phyloP scores from a whole-genome alignment of 2,113 vertebrate genomes.

The Dipodomys spectabilis region DNA sequence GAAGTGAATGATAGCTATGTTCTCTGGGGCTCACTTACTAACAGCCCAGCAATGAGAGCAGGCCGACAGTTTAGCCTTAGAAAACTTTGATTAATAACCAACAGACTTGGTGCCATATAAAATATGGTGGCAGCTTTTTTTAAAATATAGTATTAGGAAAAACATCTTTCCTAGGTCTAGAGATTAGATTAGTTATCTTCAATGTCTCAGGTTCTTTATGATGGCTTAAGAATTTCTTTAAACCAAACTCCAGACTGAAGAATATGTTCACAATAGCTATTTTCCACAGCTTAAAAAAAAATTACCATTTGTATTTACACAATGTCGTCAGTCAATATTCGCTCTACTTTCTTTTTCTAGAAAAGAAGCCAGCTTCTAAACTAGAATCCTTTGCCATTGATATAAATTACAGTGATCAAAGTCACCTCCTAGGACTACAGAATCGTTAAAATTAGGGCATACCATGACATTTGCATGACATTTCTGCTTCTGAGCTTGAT shows the following conservation, averaged over 20 bases:
- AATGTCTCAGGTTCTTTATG: constrained; percentile 71
- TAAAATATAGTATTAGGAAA: constrained; percentile 70
- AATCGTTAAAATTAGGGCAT: constrained; percentile 74
- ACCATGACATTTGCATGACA: constrained; percentile 79
- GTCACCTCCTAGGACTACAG: constrained; percentile 48
- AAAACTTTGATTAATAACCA: constrained; percentile 73
- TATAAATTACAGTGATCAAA: constrained; percentile 77
- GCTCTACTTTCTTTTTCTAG: not conserved
- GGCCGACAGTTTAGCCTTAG: constrained; percentile 75
- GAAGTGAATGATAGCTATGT: constrained; percentile 66
- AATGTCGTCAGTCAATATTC: constrained; percentile 61
- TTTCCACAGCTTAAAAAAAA: too few species aligned
- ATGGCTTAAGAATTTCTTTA: constrained; percentile 77
- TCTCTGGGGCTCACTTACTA: constrained; percentile 55
- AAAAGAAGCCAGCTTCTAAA: constrained; percentile 51
- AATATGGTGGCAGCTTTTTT: constrained; percentile 67
- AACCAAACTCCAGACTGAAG: constrained; percentile 64
- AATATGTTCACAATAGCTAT: constrained; percentile 10
- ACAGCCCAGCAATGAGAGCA: constrained; percentile 41
- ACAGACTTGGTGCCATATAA: constrained; percentile 70
- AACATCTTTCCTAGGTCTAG: constrained; percentile 74
- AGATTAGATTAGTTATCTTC: constrained; percentile 80
- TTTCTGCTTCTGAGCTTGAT: constrained; percentile 69
- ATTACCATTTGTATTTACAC: constrained; percentile 59
- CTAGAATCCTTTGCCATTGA: constrained; percentile 53